These are phyloP conservation scores for Drosophila ustulata DNA, from an alignment of 2,888 invertebrate genomes.

Conservation along the genomic window DNA sequence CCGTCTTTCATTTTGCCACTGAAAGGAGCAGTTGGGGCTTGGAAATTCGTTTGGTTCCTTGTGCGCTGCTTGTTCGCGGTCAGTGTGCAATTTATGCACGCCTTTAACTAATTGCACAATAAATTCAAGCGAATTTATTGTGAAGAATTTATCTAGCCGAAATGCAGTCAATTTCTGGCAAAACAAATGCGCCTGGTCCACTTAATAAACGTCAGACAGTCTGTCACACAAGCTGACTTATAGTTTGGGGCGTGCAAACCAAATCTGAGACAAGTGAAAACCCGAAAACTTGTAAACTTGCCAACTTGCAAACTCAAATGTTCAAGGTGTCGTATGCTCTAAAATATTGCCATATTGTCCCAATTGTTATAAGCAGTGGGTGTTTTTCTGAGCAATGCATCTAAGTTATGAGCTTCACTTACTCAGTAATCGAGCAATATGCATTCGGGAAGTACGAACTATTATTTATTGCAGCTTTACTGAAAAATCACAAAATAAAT, in stretches of 20 bases:
- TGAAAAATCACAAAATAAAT: constrained; percentile 42
- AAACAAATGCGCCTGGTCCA: constrained; percentile 18
- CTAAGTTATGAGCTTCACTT: constrained; percentile 56
- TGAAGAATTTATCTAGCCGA: constrained; percentile 43
- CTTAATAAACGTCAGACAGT: constrained; percentile 60
- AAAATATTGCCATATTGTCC: constrained; percentile 49
- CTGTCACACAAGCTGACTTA: constrained; percentile 62
- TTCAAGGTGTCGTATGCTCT: constrained; percentile 39
- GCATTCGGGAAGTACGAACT: constrained; percentile 30
- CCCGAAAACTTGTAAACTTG: constrained; percentile 5
- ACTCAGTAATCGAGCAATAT: constrained; percentile 30
- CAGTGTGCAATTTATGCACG: constrained; percentile 53
- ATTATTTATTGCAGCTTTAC: constrained; percentile 13
- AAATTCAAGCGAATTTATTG: constrained; percentile 69
- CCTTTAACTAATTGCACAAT: constrained; percentile 75
- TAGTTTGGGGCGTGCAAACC: constrained; percentile 13
- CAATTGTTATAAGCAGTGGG: constrained; percentile 50
- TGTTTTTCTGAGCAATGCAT: constrained; percentile 30
- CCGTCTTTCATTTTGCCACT: constrained; percentile 47
- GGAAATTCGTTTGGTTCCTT: constrained; percentile 46
- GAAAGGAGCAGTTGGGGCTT: constrained; percentile 50
- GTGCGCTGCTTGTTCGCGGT: constrained; percentile 48
- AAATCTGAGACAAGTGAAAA: constrained; percentile 21
- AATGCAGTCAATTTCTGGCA: constrained; percentile 28
- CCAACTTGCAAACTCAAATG: constrained; percentile 8